Conservation (phyloP, 1,140 invertebrate genomes). For the Scaptomyza hsui region DNA sequence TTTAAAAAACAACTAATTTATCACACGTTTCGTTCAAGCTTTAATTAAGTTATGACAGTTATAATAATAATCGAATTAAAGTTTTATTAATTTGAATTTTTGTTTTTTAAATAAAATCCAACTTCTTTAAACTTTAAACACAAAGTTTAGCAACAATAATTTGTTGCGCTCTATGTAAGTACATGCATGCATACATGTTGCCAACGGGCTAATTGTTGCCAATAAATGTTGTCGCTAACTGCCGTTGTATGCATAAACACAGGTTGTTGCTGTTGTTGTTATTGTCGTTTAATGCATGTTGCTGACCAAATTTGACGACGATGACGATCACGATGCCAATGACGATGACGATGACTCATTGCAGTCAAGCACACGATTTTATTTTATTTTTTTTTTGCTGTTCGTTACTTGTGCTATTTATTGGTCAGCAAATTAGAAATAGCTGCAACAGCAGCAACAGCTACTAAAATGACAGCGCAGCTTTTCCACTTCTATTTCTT, state of each 20-base stretch:
- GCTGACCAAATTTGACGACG: slow-evolving; percentile 21
- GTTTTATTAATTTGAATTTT: too few relatives aligned
- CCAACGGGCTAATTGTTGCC: slow-evolving; percentile 8
- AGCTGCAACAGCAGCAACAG: slow-evolving; percentile 36
- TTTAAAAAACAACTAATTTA: too few relatives aligned
- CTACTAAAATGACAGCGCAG: slow-evolving; percentile 51
- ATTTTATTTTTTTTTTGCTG: neutral
- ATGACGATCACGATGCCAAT: slow-evolving; percentile 17
- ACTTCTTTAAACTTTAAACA: too few relatives aligned
- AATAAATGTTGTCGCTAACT: slow-evolving; percentile 9
- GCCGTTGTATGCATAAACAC: neutral
- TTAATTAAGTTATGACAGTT: too few relatives aligned
- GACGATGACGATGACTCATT: slow-evolving; percentile 54
- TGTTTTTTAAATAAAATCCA: too few relatives aligned
- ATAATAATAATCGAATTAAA: too few relatives aligned
- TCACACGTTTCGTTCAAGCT: too few relatives aligned
- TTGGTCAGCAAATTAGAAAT: slow-evolving; percentile 68
- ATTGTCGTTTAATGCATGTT: slow-evolving; percentile 11
- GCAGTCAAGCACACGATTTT: slow-evolving; percentile 25
- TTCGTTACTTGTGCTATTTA: slow-evolving; percentile 29
- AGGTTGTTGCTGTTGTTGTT: neutral
- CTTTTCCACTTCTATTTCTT: slow-evolving; percentile 38
- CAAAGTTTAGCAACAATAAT: slow-evolving; percentile 33
- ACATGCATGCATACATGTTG: too few relatives aligned
- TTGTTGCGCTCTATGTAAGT: slow-evolving; percentile 14